Evolutionary conservation across 30 jellyfish, hydroid and myxozoan species (phyloP).

Genomic region (Sanderia malayensis): DNA sequence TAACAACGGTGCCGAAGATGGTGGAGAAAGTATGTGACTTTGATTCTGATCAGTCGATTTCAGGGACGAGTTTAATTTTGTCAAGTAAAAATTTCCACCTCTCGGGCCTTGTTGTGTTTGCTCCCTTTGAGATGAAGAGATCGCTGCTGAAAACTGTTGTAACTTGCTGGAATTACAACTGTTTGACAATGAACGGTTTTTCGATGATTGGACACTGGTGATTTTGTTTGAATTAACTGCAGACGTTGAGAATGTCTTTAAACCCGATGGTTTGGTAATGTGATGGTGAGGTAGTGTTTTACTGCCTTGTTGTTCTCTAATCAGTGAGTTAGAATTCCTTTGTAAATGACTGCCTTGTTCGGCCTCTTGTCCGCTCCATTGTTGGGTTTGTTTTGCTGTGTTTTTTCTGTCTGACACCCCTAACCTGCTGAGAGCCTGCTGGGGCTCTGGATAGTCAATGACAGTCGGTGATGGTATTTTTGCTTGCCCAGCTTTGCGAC

Average conservation of each 20-base stretch:
- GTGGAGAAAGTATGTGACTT: neutral
- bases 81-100: conserved; percentile 1
- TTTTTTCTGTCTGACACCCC: conserved; percentile 48
- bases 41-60: neutral
- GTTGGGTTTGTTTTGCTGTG: conserved; percentile 57
- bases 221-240: conserved; percentile 33
- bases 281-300: conserved; percentile 35
- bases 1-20: neutral
- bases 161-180: conserved; percentile 14
- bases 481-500: conserved; percentile 63
- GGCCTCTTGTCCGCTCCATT: conserved; percentile 49
- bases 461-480: conserved; percentile 48
- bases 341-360: conserved; percentile 39
- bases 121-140: conserved; percentile 61
- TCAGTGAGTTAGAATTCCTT: conserved; percentile 46
- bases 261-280: conserved; percentile 16
- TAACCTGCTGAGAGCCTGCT: conserved; percentile 64
- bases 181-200: conserved; percentile 5
- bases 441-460: conserved; percentile 30
- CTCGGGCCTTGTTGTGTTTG: conserved; percentile 13
- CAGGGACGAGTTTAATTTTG: neutral
- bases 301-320: conserved; percentile 23
- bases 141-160: conserved; percentile 65
- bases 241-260: conserved; percentile 41
- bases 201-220: conserved; percentile 32